phyloP scores from a whole-genome alignment of 2,113 vertebrate species.

The Guaruba guarouba region DNA sequence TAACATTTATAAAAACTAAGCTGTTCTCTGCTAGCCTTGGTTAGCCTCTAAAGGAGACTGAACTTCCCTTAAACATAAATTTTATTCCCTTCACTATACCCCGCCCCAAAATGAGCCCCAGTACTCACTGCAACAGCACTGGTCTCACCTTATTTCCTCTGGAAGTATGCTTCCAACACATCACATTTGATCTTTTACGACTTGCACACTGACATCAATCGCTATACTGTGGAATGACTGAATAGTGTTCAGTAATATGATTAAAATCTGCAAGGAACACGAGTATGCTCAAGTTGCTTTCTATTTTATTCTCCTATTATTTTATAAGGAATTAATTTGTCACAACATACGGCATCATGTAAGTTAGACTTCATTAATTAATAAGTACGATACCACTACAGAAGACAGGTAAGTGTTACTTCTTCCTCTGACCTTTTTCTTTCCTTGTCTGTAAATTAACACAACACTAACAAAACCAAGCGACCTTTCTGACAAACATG shows the following conservation, averaged over 20 bases:
- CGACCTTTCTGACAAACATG: neutral
- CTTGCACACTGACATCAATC: neutral
- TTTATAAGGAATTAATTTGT: neutral
- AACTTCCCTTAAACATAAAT: rapidly evolving
- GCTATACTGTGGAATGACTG: neutral
- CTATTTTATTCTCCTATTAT: neutral
- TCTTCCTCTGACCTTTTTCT: neutral
- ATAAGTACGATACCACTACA: neutral
- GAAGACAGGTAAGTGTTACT: neutral
- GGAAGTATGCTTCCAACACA: neutral
- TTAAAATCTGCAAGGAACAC: neutral
- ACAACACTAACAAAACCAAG: neutral
- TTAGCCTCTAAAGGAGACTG: neutral
- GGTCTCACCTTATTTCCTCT: neutral
- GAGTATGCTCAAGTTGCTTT: neutral
- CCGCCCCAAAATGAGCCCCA: neutral
- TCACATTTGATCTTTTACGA: neutral
- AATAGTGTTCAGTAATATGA: neutral
- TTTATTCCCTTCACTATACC: neutral
- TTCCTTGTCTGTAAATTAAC: neutral
- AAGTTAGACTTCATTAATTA: neutral
- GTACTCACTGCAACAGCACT: neutral
- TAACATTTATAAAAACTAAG: neutral
- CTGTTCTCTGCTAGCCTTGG: neutral
- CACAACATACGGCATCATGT: neutral